These are phyloP conservation scores for Antheraea mylitta DNA, from an alignment of 1,140 invertebrate species.

Conservation along the genomic window DNA sequence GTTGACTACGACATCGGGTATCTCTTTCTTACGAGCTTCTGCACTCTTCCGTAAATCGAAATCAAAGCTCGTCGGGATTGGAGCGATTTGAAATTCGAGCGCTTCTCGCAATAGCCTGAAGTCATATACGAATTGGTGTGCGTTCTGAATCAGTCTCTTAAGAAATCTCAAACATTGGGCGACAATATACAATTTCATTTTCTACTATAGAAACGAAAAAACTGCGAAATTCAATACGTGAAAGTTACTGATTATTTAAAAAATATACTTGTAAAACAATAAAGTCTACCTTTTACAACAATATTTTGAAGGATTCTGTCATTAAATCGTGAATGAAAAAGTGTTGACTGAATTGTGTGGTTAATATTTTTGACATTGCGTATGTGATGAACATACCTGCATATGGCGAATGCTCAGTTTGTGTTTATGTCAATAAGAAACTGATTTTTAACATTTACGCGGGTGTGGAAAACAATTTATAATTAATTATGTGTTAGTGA, in stretches of 20 bases:
- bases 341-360: background rate
- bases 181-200: background rate
- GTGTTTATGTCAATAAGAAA: slow-evolving; percentile 78
- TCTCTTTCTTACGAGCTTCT: slow-evolving; percentile 55
- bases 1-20: slow-evolving; percentile 63
- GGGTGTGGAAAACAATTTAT: slow-evolving; percentile 68
- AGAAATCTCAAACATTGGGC: background rate
- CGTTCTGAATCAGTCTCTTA: slow-evolving; percentile 43
- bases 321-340: background rate
- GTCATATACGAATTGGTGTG: slow-evolving; percentile 39
- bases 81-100: slow-evolving; percentile 61
- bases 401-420: slow-evolving; percentile 76
- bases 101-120: slow-evolving; percentile 40
- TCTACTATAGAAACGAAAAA: no score
- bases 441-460: slow-evolving; percentile 73
- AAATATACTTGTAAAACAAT: background rate
- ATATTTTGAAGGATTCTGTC: background rate
- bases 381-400: slow-evolving; percentile 69
- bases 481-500: slow-evolving; percentile 64
- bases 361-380: background rate
- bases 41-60: slow-evolving; percentile 77
- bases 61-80: slow-evolving; percentile 75
- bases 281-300: background rate
- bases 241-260: background rate
- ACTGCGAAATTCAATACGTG: background rate